These are phyloP conservation scores for Eilema caniola DNA, from an alignment of 2,888 invertebrate species.

Conservation along the genomic window DNA sequence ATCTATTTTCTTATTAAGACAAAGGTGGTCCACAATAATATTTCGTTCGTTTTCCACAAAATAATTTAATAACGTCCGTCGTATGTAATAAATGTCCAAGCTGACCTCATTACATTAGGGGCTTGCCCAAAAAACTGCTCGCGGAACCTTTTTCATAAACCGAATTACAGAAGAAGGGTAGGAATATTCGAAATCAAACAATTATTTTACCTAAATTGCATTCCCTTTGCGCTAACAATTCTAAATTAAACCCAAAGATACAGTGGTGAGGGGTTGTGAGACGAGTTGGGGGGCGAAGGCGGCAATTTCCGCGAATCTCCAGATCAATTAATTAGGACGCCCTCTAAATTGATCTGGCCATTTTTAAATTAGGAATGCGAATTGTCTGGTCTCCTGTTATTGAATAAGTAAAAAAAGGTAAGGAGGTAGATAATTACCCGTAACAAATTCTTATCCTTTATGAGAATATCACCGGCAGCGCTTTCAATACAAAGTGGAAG, in stretches of 20 bases:
- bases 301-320: conserved; percentile 81
- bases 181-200: conserved; percentile 82
- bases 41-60: conserved; percentile 15
- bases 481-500: background rate
- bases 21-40: conserved; percentile 22
- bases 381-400: conserved; percentile 24
- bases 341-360: conserved; percentile 76
- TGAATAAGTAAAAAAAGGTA: conserved; percentile 6
- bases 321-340: conserved; percentile 85
- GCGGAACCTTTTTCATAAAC: conserved; percentile 64
- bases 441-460: background rate
- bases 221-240: conserved; percentile 84
- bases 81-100: conserved; percentile 43
- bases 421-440: background rate
- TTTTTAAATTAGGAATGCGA: conserved; percentile 58
- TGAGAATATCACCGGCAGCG: background rate
- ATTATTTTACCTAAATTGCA: conserved; percentile 86
- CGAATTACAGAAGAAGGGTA: conserved; percentile 69
- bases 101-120: conserved; percentile 54
- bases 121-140: conserved; percentile 47
- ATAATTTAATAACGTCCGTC: conserved; percentile 19
- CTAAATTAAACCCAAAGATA: conserved; percentile 85
- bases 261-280: conserved; percentile 60
- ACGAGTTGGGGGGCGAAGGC: conserved; percentile 49
- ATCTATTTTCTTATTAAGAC: conserved; percentile 14